Percentiles rank a stretch among this genome's conserved stretches.
Evolutionary conservation across 92 coral and sea anemone genomes (phyloP).

Genomic region (Siderastrea siderea): DNA sequence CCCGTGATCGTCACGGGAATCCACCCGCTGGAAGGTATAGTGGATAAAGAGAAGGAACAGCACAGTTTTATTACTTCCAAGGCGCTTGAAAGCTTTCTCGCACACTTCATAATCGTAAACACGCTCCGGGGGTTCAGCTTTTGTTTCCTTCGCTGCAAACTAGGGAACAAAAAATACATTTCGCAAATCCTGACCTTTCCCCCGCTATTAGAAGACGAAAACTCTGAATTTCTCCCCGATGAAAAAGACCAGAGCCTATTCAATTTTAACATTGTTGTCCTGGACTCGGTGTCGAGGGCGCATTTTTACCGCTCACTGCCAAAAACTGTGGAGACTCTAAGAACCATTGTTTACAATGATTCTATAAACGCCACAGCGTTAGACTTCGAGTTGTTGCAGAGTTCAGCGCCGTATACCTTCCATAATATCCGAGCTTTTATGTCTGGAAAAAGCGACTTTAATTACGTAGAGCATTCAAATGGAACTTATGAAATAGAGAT

Average conservation of each 20-base stretch:
- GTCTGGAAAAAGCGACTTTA: conserved; percentile 85
- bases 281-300: conserved; percentile 89
- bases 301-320: conserved; percentile 93
- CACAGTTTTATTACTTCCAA: conserved; percentile 34
- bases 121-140: conserved; percentile 76
- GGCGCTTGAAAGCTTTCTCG: conserved; percentile 66
- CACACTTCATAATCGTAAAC: conserved; percentile 62
- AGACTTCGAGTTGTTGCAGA: conserved; percentile 87
- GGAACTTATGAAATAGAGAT: conserved; percentile 70
- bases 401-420: conserved; percentile 90
- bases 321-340: conserved; percentile 69
- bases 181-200: conserved; percentile 83
- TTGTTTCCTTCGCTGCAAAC: conserved; percentile 78
- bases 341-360: conserved; percentile 70
- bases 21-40: conserved; percentile 79
- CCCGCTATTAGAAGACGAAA: conserved; percentile 56
- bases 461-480: conserved; percentile 71
- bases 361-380: conserved; percentile 76
- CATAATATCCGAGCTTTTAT: conserved; percentile 88
- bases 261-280: conserved; percentile 76
- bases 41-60: conserved; percentile 49
- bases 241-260: conserved; percentile 47
- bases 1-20: conserved; percentile 80
- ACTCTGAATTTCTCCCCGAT: conserved; percentile 36
- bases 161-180: conserved; percentile 36